phyloP scores from a whole-genome alignment of 1,140 invertebrate species.

The Atta texana region DNA sequence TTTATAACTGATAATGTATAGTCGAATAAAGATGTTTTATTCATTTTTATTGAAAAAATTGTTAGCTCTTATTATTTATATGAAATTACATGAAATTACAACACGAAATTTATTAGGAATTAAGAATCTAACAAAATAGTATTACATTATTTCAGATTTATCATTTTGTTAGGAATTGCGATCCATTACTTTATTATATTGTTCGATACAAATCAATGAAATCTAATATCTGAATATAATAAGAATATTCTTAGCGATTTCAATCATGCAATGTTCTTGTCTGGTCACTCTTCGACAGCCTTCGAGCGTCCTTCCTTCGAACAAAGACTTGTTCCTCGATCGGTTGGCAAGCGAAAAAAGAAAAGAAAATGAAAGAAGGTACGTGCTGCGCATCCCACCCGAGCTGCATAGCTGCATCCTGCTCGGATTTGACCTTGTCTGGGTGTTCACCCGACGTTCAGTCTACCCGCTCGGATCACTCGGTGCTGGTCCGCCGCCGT shows the following conservation, averaged over 20 bases:
- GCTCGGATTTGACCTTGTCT: constrained; percentile 77
- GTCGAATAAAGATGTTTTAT: background rate
- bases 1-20: background rate
- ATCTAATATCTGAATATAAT: background rate
- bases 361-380: background rate
- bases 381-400: constrained; percentile 38
- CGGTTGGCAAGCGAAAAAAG: background rate
- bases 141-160: background rate
- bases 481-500: constrained; percentile 13
- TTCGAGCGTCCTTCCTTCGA: constrained; percentile 25
- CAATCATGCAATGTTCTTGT: background rate
- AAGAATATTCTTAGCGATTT: background rate
- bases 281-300: constrained; percentile 16
- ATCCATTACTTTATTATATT: background rate
- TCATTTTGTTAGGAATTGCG: background rate
- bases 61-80: background rate
- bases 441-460: constrained; percentile 74
- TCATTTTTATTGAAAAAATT: constrained; percentile 2
- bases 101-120: no score
- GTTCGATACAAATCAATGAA: background rate
- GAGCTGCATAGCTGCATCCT: constrained; percentile 67
- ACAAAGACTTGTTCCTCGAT: constrained; percentile 45
- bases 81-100: no score
- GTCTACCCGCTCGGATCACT: constrained; percentile 41
- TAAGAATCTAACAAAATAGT: background rate